A percentile compares a stretch with the other conserved stretches of the same genome.
phyloP scores from a whole-genome alignment of 2,888 invertebrate species.

The Dyspetes luteomarginatus region DNA sequence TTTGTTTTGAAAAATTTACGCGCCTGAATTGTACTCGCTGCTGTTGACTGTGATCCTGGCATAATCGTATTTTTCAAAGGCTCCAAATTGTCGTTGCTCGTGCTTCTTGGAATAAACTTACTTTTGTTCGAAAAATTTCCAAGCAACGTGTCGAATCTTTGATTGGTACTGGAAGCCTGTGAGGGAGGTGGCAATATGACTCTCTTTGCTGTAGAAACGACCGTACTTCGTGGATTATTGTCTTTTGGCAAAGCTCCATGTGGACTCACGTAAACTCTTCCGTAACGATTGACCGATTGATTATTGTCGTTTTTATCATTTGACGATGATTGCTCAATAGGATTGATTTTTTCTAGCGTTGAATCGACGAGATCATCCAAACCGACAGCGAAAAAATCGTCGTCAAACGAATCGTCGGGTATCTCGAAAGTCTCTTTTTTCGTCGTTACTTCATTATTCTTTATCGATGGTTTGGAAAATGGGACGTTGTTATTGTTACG shows the following conservation, averaged over 20 bases:
- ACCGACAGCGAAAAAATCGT: conserved; percentile 74
- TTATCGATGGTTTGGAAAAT: not conserved
- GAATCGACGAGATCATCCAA: conserved; percentile 66
- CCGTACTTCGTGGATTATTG: not conserved
- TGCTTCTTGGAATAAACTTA: not conserved
- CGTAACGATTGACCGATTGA: conserved; percentile 50
- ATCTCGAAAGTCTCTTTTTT: conserved; percentile 65
- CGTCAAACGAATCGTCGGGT: conserved; percentile 77
- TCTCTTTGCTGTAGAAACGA: not conserved
- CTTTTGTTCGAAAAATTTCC: not conserved
- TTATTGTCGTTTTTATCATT: not conserved
- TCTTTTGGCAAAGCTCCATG: not conserved
- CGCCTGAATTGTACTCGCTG: conserved; percentile 28
- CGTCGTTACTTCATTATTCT: not conserved
- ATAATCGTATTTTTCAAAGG: not conserved
- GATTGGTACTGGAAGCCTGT: not conserved
- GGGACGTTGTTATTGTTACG: conserved; percentile 22
- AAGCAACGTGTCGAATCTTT: not conserved
- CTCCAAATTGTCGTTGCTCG: conserved; percentile 24
- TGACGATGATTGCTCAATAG: not conserved
- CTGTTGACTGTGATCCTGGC: not conserved
- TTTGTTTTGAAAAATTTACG: conserved; percentile 77
- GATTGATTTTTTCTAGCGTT: not conserved
- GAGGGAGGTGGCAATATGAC: conserved; percentile 11
- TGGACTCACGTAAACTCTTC: conserved; percentile 53